A percentile compares a stretch with the other conserved stretches of the same genome.
These are phyloP conservation scores for Sialia sialis DNA, from an alignment of 2,113 vertebrate genomes.

Conservation along the genomic window DNA sequence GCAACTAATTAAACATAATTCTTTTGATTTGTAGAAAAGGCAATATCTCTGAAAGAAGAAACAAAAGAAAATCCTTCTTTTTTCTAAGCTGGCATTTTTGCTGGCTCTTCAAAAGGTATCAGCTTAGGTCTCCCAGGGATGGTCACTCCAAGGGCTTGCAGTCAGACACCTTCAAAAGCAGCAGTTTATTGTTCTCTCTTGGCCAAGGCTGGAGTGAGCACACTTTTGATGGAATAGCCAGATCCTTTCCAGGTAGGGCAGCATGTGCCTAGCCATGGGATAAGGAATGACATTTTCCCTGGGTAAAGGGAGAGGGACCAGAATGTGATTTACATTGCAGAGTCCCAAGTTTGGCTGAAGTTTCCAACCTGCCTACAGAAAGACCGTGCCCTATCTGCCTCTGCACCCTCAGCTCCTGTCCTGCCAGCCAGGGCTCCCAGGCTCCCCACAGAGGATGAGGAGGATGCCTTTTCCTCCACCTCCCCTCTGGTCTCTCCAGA, in stretches of 20 bases:
- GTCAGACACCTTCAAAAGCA: neutral
- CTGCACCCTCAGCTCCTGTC: neutral
- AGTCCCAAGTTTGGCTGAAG: accelerated
- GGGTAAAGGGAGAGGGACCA: neutral
- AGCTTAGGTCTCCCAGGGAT: neutral
- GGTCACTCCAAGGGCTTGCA: neutral
- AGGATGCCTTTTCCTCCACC: neutral
- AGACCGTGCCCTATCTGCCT: neutral
- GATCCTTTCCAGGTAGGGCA: neutral
- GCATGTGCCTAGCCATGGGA: accelerated
- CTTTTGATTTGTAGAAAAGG: neutral
- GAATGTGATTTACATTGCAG: neutral
- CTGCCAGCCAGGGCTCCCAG: neutral
- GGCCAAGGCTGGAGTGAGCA: neutral
- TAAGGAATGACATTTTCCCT: neutral
- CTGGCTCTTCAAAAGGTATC: neutral
- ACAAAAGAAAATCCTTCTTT: neutral
- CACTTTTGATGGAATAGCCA: neutral
- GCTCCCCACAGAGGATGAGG: neutral
- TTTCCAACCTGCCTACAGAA: neutral
- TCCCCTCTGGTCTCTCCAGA: neutral
- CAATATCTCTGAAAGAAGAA: neutral
- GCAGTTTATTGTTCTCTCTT: neutral
- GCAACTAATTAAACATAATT: neutral
- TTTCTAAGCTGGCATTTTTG: neutral